These are phyloP conservation scores for Arothron firmamentum DNA, from an alignment of 2,113 vertebrate genomes.

Conservation along the genomic window DNA sequence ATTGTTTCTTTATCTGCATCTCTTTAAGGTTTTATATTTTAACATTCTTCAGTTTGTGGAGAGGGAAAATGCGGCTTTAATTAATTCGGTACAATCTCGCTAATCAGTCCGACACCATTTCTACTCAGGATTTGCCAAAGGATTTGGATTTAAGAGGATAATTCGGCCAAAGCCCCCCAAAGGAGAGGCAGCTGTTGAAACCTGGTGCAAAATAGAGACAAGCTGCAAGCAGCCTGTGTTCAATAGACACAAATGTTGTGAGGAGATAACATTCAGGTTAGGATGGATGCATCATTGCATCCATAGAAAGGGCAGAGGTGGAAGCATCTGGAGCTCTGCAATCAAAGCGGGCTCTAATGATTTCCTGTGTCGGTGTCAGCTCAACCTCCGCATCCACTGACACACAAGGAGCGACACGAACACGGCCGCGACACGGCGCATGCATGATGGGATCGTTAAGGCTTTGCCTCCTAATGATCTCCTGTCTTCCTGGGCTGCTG, in stretches of 20 bases:
- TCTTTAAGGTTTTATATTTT: too few species aligned
- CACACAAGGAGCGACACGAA: constrained; percentile 5
- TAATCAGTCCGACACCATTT: too few species aligned
- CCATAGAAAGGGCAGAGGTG: too few species aligned
- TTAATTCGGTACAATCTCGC: too few species aligned
- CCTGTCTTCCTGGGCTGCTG: constrained; percentile 26
- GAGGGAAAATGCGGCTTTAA: too few species aligned
- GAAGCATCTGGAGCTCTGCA: background rate
- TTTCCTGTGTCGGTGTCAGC: constrained; percentile 3
- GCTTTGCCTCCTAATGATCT: constrained; percentile 31
- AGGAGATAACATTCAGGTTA: too few species aligned
- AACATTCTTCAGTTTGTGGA: too few species aligned
- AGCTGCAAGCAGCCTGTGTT: background rate
- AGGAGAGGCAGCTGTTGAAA: constrained; percentile 10
- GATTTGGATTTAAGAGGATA: constrained; percentile 18
- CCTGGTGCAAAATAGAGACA: too few species aligned
- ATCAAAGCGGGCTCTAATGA: constrained; percentile 11
- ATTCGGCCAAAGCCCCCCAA: constrained; percentile 4
- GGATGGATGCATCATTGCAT: too few species aligned
- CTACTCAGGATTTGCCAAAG: background rate
- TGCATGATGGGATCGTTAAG: constrained; percentile 14
- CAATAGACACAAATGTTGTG: too few species aligned
- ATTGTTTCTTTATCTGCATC: too few species aligned
- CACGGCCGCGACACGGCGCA: background rate
- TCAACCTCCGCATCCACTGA: constrained; percentile 16